These are phyloP conservation scores for Phalacrocorax brasilianus DNA, from an alignment of 2,113 vertebrate genomes.

Conservation along the genomic window DNA sequence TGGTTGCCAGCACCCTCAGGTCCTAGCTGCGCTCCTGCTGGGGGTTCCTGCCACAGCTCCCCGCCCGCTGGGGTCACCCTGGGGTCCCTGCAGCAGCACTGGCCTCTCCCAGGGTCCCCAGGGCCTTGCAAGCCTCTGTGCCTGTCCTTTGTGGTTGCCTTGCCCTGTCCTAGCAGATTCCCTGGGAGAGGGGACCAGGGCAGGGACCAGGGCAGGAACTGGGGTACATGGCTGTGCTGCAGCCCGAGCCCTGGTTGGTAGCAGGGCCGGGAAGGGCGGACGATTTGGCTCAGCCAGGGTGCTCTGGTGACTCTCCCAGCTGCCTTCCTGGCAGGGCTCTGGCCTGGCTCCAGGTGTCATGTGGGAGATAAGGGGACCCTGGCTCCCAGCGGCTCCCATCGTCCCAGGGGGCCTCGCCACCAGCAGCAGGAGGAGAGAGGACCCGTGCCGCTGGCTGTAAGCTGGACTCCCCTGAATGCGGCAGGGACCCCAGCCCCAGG, in stretches of 20 bases:
- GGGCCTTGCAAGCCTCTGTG: accelerated
- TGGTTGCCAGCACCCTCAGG: background rate
- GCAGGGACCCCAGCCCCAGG: background rate
- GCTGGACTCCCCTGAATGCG: background rate
- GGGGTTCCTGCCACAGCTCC: background rate
- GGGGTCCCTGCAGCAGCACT: background rate
- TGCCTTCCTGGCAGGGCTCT: background rate
- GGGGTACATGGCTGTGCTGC: background rate
- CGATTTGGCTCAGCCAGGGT: background rate
- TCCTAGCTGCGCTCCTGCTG: background rate
- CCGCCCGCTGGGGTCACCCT: accelerated
- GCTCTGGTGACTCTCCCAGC: background rate
- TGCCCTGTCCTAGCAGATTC: background rate
- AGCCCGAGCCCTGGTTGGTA: background rate
- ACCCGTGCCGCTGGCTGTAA: accelerated
- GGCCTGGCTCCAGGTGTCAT: constrained; percentile 8
- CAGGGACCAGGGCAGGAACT: background rate
- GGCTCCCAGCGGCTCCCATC: background rate
- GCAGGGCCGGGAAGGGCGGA: background rate
- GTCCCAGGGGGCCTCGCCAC: background rate
- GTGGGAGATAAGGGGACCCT: constrained; percentile 22
- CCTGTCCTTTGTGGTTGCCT: background rate
- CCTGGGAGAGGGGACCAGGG: background rate
- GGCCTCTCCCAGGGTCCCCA: background rate
- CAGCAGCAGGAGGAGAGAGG: background rate